phyloP scores from a whole-genome alignment of 2,113 vertebrate species.

The Ia io region DNA sequence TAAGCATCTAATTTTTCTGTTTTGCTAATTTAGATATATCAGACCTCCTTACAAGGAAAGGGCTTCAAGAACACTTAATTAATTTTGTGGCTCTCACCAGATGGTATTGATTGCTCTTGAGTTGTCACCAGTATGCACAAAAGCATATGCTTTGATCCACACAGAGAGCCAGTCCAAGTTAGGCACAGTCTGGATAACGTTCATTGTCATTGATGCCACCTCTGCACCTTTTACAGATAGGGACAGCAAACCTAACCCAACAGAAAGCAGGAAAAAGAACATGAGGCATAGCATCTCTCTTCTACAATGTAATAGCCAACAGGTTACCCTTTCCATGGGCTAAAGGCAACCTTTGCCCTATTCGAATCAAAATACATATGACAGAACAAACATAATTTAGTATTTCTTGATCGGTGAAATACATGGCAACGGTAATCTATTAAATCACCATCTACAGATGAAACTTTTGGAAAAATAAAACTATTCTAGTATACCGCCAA shows the following conservation, averaged over 20 bases:
- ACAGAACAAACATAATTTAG: neutral
- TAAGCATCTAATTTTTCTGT: neutral
- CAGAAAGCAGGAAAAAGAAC: neutral
- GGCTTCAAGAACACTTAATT: neutral
- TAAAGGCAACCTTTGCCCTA: neutral
- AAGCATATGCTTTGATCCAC: slow-evolving; percentile 99
- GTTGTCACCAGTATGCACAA: slow-evolving; percentile 96
- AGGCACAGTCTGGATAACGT: slow-evolving; percentile 96
- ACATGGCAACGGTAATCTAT: neutral
- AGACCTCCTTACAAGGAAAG: neutral
- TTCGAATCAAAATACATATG: neutral
- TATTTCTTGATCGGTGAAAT: neutral
- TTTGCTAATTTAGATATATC: neutral
- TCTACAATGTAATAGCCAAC: neutral
- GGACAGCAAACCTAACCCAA: slow-evolving; percentile 90
- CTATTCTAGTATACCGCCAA: neutral
- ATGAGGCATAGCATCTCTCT: neutral
- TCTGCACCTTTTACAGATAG: slow-evolving; percentile 98
- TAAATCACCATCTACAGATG: neutral
- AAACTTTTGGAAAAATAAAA: neutral
- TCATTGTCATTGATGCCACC: slow-evolving; percentile 98
- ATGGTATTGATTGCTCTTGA: slow-evolving; percentile 98
- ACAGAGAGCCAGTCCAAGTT: slow-evolving; percentile 98
- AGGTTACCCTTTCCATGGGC: neutral
- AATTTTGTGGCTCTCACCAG: slow-evolving; percentile 86